phyloP scores from a whole-genome alignment of 2,797 vertebrate genomes.

The Brachyrhaphis roseni region DNA sequence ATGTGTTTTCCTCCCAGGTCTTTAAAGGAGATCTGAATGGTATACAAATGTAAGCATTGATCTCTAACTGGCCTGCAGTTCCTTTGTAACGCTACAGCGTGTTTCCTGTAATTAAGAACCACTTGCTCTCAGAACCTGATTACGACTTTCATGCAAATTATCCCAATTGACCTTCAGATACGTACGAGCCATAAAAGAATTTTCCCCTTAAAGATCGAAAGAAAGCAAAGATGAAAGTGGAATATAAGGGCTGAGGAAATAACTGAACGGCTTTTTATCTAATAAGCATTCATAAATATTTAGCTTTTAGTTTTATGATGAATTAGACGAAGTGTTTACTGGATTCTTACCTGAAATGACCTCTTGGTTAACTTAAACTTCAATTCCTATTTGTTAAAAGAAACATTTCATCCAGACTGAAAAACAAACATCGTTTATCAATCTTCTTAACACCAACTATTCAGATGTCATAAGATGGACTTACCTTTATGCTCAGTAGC shows the following conservation, averaged over 20 bases:
- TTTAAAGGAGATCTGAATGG: background rate
- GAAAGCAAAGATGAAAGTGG: background rate
- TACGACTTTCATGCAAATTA: background rate
- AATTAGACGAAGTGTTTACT: background rate
- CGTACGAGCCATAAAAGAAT: background rate
- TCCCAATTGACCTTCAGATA: slow-evolving; percentile 3
- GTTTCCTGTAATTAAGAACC: background rate
- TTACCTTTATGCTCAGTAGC: background rate
- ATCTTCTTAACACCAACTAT: background rate
- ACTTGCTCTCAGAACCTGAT: slow-evolving; percentile 1
- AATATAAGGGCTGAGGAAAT: background rate
- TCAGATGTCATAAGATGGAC: background rate
- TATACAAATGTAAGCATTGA: background rate
- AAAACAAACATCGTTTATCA: background rate
- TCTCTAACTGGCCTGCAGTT: background rate
- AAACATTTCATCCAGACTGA: background rate
- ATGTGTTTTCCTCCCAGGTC: no score
- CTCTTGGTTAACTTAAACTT: background rate
- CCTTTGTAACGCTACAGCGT: background rate
- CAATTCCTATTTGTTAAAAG: background rate
- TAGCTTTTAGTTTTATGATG: background rate
- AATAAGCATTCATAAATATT: background rate
- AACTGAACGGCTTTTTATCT: background rate
- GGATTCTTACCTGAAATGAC: background rate
- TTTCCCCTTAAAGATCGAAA: background rate